Evolutionary conservation across 1,140 invertebrate species (phyloP).

Genomic region (Neelides sp.): DNA sequence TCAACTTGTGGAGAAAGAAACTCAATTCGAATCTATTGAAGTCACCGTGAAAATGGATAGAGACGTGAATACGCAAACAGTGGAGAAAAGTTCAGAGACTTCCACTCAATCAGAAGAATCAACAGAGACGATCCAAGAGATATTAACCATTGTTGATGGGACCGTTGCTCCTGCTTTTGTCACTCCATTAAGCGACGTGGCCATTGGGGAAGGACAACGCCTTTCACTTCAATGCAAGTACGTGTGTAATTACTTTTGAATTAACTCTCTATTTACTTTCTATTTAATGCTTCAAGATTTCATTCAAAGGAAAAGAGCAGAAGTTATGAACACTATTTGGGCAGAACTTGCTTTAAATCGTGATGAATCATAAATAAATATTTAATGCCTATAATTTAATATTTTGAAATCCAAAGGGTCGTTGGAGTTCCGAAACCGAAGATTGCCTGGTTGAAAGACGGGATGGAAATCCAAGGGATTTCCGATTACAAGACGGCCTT

Average conservation of each 20-base stretch:
- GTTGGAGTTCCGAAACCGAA: conserved; percentile 44
- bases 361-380: too few species aligned
- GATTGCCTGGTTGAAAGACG: conserved; percentile 59
- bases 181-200: conserved; percentile 51
- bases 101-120: conserved; percentile 19
- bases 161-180: conserved; percentile 35
- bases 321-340: too few species aligned
- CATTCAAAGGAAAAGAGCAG: too few species aligned
- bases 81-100: conserved; percentile 7
- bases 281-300: too few species aligned
- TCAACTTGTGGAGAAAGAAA: conserved; percentile 22
- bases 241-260: conserved; percentile 33
- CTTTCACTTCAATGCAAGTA: conserved; percentile 50
- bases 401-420: too few species aligned
- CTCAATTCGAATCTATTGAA: conserved; percentile 18
- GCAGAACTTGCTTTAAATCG: too few species aligned
- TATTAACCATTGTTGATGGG: background rate
- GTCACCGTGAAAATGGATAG: conserved; percentile 10
- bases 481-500: conserved; percentile 51
- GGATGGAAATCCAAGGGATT: conserved; percentile 50
- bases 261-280: too few species aligned
- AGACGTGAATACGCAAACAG: conserved; percentile 19
- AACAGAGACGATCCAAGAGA: conserved; percentile 8
- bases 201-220: conserved; percentile 57
- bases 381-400: too few species aligned